Percentiles rank a stretch among this genome's conserved stretches.
Conservation (phyloP, 2,797 vertebrate species). For the Fringilla coelebs region DNA sequence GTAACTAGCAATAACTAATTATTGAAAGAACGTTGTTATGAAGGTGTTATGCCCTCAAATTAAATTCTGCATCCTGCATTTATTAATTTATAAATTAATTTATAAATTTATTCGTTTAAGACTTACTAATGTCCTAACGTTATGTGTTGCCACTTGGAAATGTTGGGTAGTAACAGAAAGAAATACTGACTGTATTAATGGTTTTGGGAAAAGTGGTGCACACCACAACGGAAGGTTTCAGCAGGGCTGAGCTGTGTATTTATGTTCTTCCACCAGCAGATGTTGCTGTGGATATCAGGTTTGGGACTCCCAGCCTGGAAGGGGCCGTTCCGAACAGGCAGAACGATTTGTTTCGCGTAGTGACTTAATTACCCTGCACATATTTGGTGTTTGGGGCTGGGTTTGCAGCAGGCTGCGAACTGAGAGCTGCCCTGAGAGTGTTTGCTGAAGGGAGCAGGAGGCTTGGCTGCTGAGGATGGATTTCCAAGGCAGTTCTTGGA, state of each 20-base stretch:
- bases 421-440: rapidly evolving
- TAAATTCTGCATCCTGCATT: neutral
- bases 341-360: rapidly evolving
- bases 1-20: neutral
- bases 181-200: rapidly evolving
- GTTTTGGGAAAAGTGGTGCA: neutral
- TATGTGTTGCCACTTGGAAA: neutral
- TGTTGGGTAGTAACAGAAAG: no score
- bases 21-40: neutral
- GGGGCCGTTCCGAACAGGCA: neutral
- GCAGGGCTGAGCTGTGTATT: neutral
- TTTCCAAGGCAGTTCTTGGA: neutral
- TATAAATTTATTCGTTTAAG: neutral
- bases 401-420: neutral
- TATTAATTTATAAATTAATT: neutral
- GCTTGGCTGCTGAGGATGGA: neutral
- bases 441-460: neutral
- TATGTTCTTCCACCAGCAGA: constrained; percentile 61
- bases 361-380: rapidly evolving
- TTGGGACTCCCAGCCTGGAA: neutral
- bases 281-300: constrained; percentile 60
- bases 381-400: neutral
- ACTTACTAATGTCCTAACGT: no score
- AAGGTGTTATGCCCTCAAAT: neutral
- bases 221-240: neutral